phyloP scores from a whole-genome alignment of 2,113 vertebrate species.

The Rostratula benghalensis region DNA sequence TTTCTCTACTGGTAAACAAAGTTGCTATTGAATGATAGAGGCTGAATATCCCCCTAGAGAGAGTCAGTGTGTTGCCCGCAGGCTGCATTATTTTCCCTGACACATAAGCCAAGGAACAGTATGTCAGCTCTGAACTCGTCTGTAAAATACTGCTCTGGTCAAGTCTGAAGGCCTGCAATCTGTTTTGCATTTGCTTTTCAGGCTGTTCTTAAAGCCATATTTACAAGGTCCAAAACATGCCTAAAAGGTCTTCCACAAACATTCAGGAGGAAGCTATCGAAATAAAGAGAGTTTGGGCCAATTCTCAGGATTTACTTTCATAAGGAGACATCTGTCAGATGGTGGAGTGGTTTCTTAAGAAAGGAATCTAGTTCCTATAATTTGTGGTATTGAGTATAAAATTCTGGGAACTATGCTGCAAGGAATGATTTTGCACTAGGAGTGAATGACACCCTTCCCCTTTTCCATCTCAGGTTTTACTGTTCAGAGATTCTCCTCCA shows the following conservation, averaged over 20 bases:
- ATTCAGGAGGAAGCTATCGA: background rate
- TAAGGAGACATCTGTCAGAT: background rate
- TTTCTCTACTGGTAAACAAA: background rate
- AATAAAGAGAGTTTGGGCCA: background rate
- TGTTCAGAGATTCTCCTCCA: background rate
- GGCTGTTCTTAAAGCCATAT: background rate
- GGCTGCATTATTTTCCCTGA: slow-evolving; percentile 23
- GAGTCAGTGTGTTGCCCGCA: background rate
- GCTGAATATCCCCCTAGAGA: background rate
- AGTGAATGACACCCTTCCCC: background rate
- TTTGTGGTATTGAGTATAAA: background rate
- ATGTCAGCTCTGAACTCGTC: slow-evolving; percentile 6
- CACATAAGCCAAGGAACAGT: slow-evolving; percentile 12
- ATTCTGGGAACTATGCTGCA: background rate
- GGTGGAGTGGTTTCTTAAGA: background rate
- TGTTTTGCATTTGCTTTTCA: background rate
- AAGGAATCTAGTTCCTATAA: background rate
- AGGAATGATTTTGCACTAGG: background rate
- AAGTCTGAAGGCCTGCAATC: slow-evolving; percentile 9
- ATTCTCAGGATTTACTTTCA: background rate
- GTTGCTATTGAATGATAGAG: background rate
- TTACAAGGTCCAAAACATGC: background rate
- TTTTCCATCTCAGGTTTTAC: background rate
- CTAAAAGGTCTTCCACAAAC: background rate
- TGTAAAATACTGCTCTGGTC: slow-evolving; percentile 30